Conservation (phyloP, 2,113 vertebrate species). For the Microcebus murinus region DNA sequence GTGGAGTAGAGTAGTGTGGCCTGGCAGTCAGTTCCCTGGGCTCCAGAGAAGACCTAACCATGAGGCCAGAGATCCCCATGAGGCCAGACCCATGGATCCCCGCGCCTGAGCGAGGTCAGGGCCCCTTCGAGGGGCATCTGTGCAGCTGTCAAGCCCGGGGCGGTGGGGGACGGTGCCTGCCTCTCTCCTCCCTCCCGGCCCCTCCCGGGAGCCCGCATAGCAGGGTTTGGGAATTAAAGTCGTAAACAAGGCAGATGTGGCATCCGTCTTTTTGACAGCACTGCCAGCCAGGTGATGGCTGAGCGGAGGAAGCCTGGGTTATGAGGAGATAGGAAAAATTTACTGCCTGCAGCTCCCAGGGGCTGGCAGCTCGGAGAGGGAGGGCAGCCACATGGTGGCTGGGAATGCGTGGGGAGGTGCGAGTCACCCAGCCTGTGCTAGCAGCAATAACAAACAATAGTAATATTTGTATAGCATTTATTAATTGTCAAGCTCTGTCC, state of each 20-base stretch:
- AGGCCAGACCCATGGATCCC: rapidly evolving
- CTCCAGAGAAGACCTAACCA: background rate
- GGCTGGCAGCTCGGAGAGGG: background rate
- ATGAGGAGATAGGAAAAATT: constrained; percentile 84
- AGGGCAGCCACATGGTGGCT: background rate
- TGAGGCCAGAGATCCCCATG: background rate
- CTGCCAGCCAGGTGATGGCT: constrained; percentile 81
- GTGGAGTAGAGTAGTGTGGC: background rate
- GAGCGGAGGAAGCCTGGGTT: constrained; percentile 80
- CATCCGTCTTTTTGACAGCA: constrained; percentile 85
- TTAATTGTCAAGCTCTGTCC: background rate
- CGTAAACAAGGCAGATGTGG: constrained; percentile 79
- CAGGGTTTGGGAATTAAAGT: constrained; percentile 70
- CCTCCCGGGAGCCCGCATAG: constrained; percentile 12
- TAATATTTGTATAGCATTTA: background rate
- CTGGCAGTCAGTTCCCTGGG: background rate
- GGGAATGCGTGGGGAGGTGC: background rate
- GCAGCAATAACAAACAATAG: background rate
- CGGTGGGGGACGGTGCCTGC: background rate
- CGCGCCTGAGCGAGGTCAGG: background rate
- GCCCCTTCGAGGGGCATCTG: background rate
- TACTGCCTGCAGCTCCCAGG: constrained; percentile 78
- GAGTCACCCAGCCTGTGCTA: background rate
- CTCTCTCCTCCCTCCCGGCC: background rate
- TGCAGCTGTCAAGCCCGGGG: background rate